Conservation (phyloP, 2,113 vertebrate genomes). For the Podocnemis expansa region DNA sequence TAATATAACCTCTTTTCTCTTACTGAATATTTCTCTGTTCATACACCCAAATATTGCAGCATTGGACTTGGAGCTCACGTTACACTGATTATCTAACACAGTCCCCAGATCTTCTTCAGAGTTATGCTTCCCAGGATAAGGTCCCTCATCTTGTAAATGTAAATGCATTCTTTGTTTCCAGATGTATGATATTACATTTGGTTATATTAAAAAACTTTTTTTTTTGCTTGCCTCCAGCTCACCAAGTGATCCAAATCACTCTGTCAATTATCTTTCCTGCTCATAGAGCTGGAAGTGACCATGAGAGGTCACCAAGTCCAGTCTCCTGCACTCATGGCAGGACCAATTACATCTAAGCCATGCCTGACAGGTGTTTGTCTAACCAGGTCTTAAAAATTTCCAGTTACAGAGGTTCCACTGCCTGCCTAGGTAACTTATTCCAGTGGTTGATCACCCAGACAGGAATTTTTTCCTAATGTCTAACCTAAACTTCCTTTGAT, state of each 20-base stretch:
- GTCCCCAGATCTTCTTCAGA: not conserved
- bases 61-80: not conserved
- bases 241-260: not conserved
- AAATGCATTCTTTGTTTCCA: not conserved
- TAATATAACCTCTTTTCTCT: not conserved
- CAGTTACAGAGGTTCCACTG: too few relatives aligned
- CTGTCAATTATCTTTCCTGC: not conserved
- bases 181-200: not conserved
- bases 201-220: not conserved
- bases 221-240: not conserved
- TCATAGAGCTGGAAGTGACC: not conserved
- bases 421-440: too few relatives aligned
- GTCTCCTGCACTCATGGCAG: too few relatives aligned
- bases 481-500: too few relatives aligned
- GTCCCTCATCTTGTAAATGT: not conserved
- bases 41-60: not conserved
- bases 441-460: too few relatives aligned
- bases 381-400: too few relatives aligned
- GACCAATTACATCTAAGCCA: too few relatives aligned
- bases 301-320: too few relatives aligned
- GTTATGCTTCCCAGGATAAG: not conserved
- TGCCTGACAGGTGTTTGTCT: too few relatives aligned
- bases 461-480: too few relatives aligned
- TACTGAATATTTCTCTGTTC: not conserved
- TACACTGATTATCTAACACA: not conserved